phyloP scores from a whole-genome alignment of 2,113 vertebrate genomes.

The Muscicapa adusta region DNA sequence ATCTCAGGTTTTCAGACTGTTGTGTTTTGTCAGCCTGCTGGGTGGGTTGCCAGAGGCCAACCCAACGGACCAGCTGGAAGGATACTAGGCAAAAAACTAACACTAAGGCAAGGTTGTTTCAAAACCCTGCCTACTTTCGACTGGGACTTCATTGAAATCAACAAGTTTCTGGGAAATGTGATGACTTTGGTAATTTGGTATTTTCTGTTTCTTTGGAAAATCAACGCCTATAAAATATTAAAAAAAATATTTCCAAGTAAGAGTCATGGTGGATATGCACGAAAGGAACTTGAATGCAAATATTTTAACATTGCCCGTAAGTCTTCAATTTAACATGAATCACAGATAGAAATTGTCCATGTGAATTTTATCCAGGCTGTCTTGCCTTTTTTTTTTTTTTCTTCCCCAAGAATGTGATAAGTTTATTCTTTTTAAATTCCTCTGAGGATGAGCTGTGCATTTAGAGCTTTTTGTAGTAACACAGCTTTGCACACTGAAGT shows the following conservation, averaged over 20 bases:
- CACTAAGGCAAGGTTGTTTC: neutral
- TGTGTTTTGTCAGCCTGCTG: neutral
- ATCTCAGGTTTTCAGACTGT: neutral
- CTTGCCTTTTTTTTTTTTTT: neutral
- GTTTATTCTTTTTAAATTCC: slow-evolving; percentile 60
- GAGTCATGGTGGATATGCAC: neutral
- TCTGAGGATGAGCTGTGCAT: slow-evolving; percentile 8
- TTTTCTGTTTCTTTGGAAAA: slow-evolving; percentile 17
- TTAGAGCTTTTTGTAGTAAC: slow-evolving; percentile 46
- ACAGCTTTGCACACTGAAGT: slow-evolving; percentile 24
- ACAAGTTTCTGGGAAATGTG: neutral
- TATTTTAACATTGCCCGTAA: neutral
- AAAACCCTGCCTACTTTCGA: neutral
- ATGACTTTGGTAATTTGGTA: neutral
- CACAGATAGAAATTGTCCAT: neutral
- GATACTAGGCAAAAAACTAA: neutral
- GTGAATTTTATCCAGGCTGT: slow-evolving; percentile 4
- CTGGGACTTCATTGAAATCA: neutral
- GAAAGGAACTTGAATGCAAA: neutral
- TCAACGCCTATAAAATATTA: neutral
- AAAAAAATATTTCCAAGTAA: neutral
- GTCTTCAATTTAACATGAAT: neutral
- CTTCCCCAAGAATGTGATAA: slow-evolving; percentile 30
- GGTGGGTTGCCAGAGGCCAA: neutral
- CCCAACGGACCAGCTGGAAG: neutral